These are phyloP conservation scores for Homarus gammarus DNA, from an alignment of 2,888 invertebrate species.

Conservation along the genomic window DNA sequence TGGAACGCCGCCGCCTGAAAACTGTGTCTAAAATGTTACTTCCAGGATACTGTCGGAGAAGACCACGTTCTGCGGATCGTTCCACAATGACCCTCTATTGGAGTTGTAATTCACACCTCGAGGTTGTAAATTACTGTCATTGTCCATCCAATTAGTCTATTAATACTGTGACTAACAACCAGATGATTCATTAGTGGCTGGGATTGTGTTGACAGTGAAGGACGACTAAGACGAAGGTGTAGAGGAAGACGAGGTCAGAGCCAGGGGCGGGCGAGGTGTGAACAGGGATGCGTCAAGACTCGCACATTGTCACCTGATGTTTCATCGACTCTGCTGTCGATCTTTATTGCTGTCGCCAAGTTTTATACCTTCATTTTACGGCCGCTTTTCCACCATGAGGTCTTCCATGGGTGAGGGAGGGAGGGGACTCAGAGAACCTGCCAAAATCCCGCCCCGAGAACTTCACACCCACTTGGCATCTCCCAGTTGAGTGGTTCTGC, in stretches of 20 bases:
- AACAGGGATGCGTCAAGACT: conserved; percentile 15
- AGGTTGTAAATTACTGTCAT: too few relatives aligned
- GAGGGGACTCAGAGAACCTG: too few relatives aligned
- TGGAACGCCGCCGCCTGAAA: conserved; percentile 42
- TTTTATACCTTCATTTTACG: conserved; percentile 41
- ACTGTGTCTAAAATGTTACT: conserved; percentile 42
- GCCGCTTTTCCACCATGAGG: conserved; percentile 22
- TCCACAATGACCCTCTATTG: background rate
- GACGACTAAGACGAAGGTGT: background rate
- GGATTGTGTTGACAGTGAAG: background rate
- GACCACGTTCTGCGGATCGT: background rate
- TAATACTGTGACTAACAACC: too few relatives aligned
- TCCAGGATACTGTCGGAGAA: conserved; percentile 35
- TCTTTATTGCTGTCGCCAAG: conserved; percentile 37
- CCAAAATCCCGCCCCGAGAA: too few relatives aligned
- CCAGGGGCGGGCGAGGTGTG: background rate
- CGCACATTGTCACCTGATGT: conserved; percentile 22
- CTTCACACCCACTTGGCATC: too few relatives aligned
- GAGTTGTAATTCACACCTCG: too few relatives aligned
- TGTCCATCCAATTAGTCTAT: too few relatives aligned
- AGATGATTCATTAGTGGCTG: too few relatives aligned
- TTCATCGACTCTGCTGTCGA: conserved; percentile 48
- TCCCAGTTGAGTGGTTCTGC: too few relatives aligned
- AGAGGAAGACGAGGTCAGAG: background rate
- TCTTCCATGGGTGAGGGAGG: background rate